Evolutionary conservation across 2,113 vertebrate genomes (phyloP).

Genomic region (Proteles cristata): DNA sequence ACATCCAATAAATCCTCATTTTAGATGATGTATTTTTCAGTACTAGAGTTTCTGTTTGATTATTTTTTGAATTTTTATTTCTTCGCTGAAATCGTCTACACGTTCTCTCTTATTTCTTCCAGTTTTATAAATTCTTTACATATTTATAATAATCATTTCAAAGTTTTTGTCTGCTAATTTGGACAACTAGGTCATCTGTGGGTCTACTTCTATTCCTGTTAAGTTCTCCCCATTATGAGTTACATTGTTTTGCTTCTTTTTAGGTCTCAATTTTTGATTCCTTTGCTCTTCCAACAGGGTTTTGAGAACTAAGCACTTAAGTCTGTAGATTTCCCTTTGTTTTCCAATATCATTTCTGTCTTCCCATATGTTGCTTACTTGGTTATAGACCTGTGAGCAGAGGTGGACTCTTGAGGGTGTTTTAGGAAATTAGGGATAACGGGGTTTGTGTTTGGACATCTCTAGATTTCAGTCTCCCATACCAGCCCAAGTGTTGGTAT

Average conservation of each 20-base stretch:
- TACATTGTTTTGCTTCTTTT: not conserved
- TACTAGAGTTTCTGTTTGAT: not conserved
- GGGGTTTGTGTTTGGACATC: not conserved
- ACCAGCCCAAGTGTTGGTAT: not conserved
- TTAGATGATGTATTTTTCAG: constrained; percentile 21
- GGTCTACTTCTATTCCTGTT: not conserved
- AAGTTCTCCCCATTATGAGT: not conserved
- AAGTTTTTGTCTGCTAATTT: not conserved
- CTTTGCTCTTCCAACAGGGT: not conserved
- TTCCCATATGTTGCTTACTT: not conserved
- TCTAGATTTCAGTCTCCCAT: not conserved
- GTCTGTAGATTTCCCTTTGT: not conserved
- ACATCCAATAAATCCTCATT: not conserved
- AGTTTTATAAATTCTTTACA: not conserved
- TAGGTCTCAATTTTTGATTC: not conserved
- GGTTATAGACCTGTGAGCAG: not conserved
- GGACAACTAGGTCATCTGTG: not conserved
- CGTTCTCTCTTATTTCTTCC: not conserved
- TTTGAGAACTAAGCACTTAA: not conserved
- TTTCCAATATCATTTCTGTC: not conserved
- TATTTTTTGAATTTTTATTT: not conserved
- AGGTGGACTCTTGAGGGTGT: not conserved
- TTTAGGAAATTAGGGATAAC: not conserved
- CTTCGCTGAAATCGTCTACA: not conserved
- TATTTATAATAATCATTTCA: not conserved